Evolutionary conservation across 2,797 vertebrate genomes (phyloP).

Genomic region (Paramormyrops hopkinsi): DNA sequence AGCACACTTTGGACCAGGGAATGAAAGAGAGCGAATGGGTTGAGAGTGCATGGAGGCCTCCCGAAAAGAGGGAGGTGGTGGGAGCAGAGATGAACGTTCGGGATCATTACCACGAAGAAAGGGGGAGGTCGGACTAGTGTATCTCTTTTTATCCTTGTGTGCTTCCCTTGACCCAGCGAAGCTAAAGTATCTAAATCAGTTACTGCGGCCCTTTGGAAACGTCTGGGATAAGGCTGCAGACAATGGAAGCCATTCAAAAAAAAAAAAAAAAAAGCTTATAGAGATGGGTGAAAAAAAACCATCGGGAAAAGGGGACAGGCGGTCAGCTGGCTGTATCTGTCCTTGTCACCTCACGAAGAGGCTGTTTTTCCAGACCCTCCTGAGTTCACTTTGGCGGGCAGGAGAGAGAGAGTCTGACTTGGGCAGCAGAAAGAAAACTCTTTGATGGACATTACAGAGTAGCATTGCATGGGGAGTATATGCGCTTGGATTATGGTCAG

Average conservation of each 20-base stretch:
- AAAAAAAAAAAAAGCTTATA: slow-evolving; percentile 35
- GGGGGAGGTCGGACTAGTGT: slow-evolving; percentile 46
- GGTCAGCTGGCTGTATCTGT: slow-evolving; percentile 51
- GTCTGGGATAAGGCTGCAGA: slow-evolving; percentile 33
- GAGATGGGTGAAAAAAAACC: slow-evolving; percentile 42
- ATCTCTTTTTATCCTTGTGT: slow-evolving; percentile 42
- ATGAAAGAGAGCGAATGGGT: slow-evolving; percentile 23
- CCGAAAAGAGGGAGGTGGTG: slow-evolving; percentile 13
- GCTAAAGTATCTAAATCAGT: slow-evolving; percentile 42
- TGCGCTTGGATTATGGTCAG: slow-evolving; percentile 36
- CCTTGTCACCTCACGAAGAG: slow-evolving; percentile 32
- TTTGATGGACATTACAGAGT: slow-evolving; percentile 16
- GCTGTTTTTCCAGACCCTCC: slow-evolving; percentile 38
- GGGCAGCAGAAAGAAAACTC: not conserved
- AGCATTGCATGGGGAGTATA: slow-evolving; percentile 47
- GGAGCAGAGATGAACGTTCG: slow-evolving; percentile 42
- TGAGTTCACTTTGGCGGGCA: slow-evolving; percentile 10
- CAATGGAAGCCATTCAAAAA: slow-evolving; percentile 35
- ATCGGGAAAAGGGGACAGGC: slow-evolving; percentile 60
- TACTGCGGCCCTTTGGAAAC: slow-evolving; percentile 38
- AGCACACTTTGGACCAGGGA: not conserved
- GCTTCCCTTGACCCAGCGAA: slow-evolving; percentile 39
- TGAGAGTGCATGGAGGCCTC: slow-evolving; percentile 22
- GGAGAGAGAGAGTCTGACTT: slow-evolving; percentile 9
- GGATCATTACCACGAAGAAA: slow-evolving; percentile 54